These are phyloP conservation scores for Lytechinus variegatus DNA, from an alignment of 35 echinoderm and acorn worm species.

Conservation along the genomic window DNA sequence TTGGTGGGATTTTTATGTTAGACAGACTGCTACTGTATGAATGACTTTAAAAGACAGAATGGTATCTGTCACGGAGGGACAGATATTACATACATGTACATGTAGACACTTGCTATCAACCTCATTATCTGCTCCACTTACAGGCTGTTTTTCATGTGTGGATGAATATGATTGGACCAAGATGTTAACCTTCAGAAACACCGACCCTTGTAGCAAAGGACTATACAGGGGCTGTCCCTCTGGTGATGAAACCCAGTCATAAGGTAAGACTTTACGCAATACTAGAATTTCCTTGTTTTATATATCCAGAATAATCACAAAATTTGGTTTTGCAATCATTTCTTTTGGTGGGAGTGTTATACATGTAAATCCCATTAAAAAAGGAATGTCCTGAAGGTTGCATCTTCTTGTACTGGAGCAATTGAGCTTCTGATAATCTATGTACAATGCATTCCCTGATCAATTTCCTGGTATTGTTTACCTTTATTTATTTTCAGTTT, in stretches of 20 bases:
- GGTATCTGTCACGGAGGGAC: no score
- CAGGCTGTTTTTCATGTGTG: neutral
- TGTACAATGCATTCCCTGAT: neutral
- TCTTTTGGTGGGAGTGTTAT: no score
- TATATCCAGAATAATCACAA: no score
- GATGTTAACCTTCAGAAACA: conserved; percentile 11
- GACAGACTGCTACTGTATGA: neutral
- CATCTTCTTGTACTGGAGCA: neutral
- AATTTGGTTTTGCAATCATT: no score
- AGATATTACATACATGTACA: neutral
- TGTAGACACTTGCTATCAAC: neutral
- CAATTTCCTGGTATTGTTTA: neutral
- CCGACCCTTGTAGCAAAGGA: conserved; percentile 16
- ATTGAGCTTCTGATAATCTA: neutral
- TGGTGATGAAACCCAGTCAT: neutral
- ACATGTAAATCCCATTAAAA: neutral
- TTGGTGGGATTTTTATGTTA: neutral
- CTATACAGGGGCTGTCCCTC: neutral
- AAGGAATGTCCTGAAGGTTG: neutral
- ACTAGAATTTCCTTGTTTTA: neutral
- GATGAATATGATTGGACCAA: neutral
- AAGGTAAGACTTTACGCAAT: neutral
- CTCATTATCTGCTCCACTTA: neutral
- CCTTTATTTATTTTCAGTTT: neutral
- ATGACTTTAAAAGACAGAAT: neutral